Evolutionary conservation across 2,113 vertebrate genomes (phyloP), one percentile per base, ranked within the genome.

Genomic region (Actenoides lindsayi): DNA sequence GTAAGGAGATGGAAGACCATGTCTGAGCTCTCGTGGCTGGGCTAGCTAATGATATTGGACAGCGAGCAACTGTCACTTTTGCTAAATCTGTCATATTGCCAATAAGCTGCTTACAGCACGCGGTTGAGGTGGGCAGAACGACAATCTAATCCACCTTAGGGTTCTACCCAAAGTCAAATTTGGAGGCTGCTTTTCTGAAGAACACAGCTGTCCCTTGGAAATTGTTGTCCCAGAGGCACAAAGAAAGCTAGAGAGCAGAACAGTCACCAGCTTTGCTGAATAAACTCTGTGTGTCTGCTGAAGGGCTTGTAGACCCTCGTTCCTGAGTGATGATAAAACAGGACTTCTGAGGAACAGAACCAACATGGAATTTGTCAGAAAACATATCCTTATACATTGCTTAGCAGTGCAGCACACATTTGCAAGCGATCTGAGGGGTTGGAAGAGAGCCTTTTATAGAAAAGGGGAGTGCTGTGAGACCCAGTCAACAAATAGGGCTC

Each of bases 31-130:
- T 60, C 54, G 46, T 46, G 51, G 73, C 80, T 68, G 33, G 73
- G 73, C 69, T 27, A 41, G 68, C 69, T 95, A 84, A 95, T 85
- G 86, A 79, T 75, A 91, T 25, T 69, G 80, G 76, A 86, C 88
- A 90, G 88, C 1, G 0, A 92, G 92, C 92, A 94, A 94, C 86
- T 93, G 92, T 93, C 94, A 87, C 83, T 95, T 96, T 89, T 93
- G 89, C 69, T 94, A 91, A 91, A 93, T 71, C 69, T 94, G 77
- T 92, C 91, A 87, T 90, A 84, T 89, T 91, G 62, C 3, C 7
- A 75, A 44, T 87, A 95, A 96, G 91, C 95, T 84, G 74, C 94
- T 92, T 96, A 87, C 39, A 89, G 86, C 62, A 35, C 75, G 60
- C 64, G 46, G 77, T 51, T 82, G 65, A 87, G 57, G 57, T 91